A percentile compares a stretch with the other conserved stretches of the same genome.
Evolutionary conservation across 2,797 vertebrate genomes (phyloP).

Genomic region (Pteropus rufus): DNA sequence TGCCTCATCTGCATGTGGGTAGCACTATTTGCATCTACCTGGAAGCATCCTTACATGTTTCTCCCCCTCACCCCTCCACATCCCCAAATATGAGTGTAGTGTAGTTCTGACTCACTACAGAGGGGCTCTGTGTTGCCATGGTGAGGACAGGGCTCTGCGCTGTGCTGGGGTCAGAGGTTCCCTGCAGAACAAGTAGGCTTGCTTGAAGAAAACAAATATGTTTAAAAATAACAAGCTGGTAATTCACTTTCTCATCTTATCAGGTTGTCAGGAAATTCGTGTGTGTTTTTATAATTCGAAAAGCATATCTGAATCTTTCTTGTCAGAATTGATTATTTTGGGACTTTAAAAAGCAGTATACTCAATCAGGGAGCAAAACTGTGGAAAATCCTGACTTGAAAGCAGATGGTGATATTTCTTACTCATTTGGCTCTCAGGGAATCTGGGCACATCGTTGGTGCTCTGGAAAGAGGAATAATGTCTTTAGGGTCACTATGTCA

Average conservation of each 20-base stretch:
- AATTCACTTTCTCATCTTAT: conserved; percentile 55
- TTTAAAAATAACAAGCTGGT: conserved; percentile 62
- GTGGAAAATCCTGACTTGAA: conserved; percentile 51
- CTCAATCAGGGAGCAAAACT: conserved; percentile 46
- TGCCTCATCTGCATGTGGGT: no score
- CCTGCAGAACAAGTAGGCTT: neutral
- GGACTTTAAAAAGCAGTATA: conserved; percentile 57
- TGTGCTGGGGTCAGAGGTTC: conserved; percentile 11
- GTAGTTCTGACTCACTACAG: neutral
- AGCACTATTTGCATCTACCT: neutral
- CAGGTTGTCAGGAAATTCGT: conserved; percentile 63
- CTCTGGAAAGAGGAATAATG: neutral
- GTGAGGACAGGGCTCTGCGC: neutral
- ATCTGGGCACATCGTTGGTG: neutral
- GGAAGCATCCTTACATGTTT: neutral
- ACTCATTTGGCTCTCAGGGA: neutral
- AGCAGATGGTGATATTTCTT: conserved; percentile 56
- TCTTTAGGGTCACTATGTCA: conserved; percentile 24
- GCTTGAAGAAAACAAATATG: conserved; percentile 44
- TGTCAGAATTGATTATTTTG: conserved; percentile 73
- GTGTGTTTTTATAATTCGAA: conserved; percentile 62
- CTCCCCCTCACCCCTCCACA: no score
- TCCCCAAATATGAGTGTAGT: no score
- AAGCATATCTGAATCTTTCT: conserved; percentile 58
- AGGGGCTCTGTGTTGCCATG: conserved; percentile 35